A percentile compares a stretch with the other conserved stretches of the same genome.
Conservation (phyloP, 2,113 vertebrate species). For the Nycticryphes semicollaris region DNA sequence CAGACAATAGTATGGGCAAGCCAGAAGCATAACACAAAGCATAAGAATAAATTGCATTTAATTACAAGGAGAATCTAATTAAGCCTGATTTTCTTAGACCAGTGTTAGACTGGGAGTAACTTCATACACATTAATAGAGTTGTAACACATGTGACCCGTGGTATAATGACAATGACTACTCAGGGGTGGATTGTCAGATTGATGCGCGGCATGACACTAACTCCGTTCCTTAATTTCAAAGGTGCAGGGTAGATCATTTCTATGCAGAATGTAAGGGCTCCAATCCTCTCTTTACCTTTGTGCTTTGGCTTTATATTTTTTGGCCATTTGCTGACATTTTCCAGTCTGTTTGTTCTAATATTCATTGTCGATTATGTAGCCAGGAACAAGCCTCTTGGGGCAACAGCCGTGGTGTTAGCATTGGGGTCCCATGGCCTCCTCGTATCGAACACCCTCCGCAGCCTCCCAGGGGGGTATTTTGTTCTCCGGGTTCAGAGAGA, state of each 20-base stretch:
- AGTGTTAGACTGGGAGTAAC: constrained; percentile 37
- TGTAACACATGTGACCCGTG: constrained; percentile 42
- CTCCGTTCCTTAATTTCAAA: constrained; percentile 43
- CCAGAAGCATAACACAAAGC: constrained; percentile 46
- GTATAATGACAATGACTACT: constrained; percentile 55
- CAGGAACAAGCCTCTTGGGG: background rate
- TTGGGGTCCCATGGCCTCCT: background rate
- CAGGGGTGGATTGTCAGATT: constrained; percentile 50
- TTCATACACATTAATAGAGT: constrained; percentile 63
- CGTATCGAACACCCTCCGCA: background rate
- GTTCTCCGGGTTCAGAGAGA: background rate
- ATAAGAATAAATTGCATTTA: constrained; percentile 65
- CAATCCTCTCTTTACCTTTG: background rate
- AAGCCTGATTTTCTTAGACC: constrained; percentile 51
- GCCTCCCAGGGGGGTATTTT: background rate
- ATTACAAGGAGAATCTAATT: constrained; percentile 67
- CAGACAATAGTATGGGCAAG: constrained; percentile 32
- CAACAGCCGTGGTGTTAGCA: background rate
- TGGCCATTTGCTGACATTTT: constrained; percentile 22
- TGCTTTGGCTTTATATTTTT: constrained; percentile 3
- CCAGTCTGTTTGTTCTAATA: background rate
- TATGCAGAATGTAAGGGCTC: background rate
- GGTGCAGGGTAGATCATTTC: background rate
- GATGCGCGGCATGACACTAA: constrained; percentile 31
- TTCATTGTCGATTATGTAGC: background rate